Base-by-base conservation (phyloP, 2,797 vertebrate genomes). In the Phoeniculus purpureus region DNA sequence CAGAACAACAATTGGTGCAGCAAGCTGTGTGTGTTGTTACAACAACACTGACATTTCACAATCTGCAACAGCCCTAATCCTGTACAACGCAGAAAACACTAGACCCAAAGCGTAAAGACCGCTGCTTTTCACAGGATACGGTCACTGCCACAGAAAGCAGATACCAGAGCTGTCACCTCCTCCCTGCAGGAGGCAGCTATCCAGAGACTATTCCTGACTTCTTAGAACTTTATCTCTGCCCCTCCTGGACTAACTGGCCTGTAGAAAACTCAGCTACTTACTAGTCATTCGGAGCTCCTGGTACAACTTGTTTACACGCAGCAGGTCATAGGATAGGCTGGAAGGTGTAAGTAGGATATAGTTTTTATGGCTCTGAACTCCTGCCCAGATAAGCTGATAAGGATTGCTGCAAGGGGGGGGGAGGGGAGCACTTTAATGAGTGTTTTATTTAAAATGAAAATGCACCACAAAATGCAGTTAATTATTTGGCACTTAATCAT, bases 341-440 rank as follows among this genome's bases (percentile, higher is more conserved):
- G 76, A 93, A 92, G 91, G 93, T 92, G 87, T 84, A 95, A 93
- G 94, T 91, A 95, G 93, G 91, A 95, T 91, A 91, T 4, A 88
- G 87, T 71, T 92, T 94, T 95, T 93, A 93, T 92, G 78, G 92
- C 94, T 93, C 92, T 95, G 95, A 94, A 95, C 94, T 96, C 85
- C 94, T 95, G 93, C 94, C 94, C 92, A 91, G 94, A 92, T 95
- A 94, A 95, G 94, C 92, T 72, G 94, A 94, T 96, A 94, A 95
- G 16, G 8, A 45, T 21, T 26, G 0, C 27, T 2, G 55, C 67
- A n/a, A n/a, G n/a, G n/a, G n/a, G 9, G 68, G 88, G 83, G 82
- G 76, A 86, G 70, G 91, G 81, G 87, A 92, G 66, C 86, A 59
- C 75, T 85, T 93, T 71, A 75, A 47, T 29, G 64, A 19, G 32